Percentiles rank a stretch among this genome's conserved stretches.
These are phyloP conservation scores for Reticulitermes speratus DNA, from an alignment of 1,140 invertebrate genomes.

Conservation along the genomic window DNA sequence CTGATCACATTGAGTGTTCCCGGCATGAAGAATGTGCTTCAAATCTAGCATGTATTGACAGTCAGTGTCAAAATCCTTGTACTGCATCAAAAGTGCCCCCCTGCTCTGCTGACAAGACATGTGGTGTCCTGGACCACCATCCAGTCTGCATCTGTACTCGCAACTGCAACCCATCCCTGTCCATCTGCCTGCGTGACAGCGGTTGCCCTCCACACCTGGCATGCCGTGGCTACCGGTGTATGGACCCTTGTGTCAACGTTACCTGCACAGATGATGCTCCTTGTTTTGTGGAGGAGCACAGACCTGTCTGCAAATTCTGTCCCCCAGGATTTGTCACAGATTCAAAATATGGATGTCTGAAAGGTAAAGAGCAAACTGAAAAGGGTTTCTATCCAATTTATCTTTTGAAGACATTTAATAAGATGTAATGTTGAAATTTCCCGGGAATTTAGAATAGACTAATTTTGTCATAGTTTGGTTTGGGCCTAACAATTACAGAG, in stretches of 20 bases:
- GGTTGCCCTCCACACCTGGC: constrained; percentile 81
- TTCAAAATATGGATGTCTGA: constrained; percentile 87
- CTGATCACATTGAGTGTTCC: constrained; percentile 73
- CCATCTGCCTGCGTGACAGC: constrained; percentile 83
- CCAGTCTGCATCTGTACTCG: constrained; percentile 82
- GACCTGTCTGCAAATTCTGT: constrained; percentile 91
- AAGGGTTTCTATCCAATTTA: neutral
- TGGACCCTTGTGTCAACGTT: constrained; percentile 81
- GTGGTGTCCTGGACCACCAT: constrained; percentile 80
- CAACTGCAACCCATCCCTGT: constrained; percentile 80
- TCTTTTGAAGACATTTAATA: neutral
- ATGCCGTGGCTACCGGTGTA: constrained; percentile 85
- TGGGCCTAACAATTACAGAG: neutral
- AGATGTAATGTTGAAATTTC: neutral
- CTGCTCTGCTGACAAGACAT: constrained; percentile 77
- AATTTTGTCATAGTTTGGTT: constrained; percentile 23
- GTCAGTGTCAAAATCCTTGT: constrained; percentile 84
- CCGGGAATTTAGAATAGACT: constrained; percentile 23
- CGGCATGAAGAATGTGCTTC: constrained; percentile 80
- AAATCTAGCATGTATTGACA: constrained; percentile 77
- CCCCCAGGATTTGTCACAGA: constrained; percentile 85
- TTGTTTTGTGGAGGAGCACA: constrained; percentile 89
- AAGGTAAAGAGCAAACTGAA: constrained; percentile 70
- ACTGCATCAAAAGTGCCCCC: constrained; percentile 54
- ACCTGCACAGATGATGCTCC: constrained; percentile 77